Percentiles rank a stretch among this genome's conserved stretches.
Conservation (phyloP, 2,888 invertebrate species). For the Netelia virgata region DNA sequence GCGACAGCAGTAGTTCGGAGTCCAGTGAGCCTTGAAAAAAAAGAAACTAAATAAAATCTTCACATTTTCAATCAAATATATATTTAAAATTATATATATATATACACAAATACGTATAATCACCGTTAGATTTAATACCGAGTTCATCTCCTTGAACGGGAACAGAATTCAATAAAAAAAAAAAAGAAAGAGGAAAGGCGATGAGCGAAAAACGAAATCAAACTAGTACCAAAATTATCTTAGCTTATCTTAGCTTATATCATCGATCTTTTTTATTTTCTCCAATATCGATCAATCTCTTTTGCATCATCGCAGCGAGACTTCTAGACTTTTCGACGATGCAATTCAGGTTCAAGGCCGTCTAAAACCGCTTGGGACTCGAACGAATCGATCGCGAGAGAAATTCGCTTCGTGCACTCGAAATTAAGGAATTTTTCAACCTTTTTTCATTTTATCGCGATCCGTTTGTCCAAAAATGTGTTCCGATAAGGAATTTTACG, state of each 20-base stretch:
- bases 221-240: conserved; percentile 29
- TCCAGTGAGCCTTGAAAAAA: conserved; percentile 77
- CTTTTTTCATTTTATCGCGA: no score
- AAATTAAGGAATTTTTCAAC: background rate
- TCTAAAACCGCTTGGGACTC: conserved; percentile 14
- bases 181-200: conserved; percentile 31
- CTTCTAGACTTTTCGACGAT: conserved; percentile 31
- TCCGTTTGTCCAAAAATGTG: no score
- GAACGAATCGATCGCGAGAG: background rate
- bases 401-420: background rate
- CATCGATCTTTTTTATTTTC: conserved; percentile 4
- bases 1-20: conserved; percentile 80
- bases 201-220: conserved; percentile 12
- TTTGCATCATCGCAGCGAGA: conserved; percentile 9
- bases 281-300: conserved; percentile 20
- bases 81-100: conserved; percentile 70
- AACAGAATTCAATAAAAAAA: conserved; percentile 36
- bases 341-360: conserved; percentile 41
- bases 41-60: conserved; percentile 40
- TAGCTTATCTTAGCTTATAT: conserved; percentile 11
- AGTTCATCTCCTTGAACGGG: conserved; percentile 13
- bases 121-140: conserved; percentile 72
- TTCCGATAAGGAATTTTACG: no score
- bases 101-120: conserved; percentile 51
- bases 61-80: conserved; percentile 25